Conservation (phyloP, 2,113 vertebrate genomes). For the Dasyornis broadbenti region DNA sequence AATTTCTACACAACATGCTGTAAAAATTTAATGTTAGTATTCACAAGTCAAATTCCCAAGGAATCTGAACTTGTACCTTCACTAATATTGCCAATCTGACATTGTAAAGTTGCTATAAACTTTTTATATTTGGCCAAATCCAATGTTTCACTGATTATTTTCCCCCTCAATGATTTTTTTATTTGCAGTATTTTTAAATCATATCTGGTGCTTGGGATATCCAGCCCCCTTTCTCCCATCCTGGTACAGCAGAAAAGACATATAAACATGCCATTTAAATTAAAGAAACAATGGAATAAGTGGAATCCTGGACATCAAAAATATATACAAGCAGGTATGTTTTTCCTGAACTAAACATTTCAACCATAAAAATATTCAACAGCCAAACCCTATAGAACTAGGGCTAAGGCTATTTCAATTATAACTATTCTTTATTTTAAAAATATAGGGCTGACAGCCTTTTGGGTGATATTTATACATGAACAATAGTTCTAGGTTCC, state of each 20-base stretch:
- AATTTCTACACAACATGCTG: slow-evolving; percentile 62
- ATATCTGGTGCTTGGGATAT: slow-evolving; percentile 71
- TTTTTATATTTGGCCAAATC: slow-evolving; percentile 35
- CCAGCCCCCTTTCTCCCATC: slow-evolving; percentile 69
- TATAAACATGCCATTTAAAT: slow-evolving; percentile 76
- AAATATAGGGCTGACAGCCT: slow-evolving; percentile 85
- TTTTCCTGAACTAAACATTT: slow-evolving; percentile 77
- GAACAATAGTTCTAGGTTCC: slow-evolving; percentile 73
- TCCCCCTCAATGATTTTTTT: not conserved
- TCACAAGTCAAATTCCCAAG: slow-evolving; percentile 50
- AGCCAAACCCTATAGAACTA: slow-evolving; percentile 85
- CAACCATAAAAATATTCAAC: slow-evolving; percentile 83
- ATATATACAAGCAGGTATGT: slow-evolving; percentile 80
- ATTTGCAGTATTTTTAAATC: slow-evolving; percentile 47
- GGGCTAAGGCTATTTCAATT: slow-evolving; percentile 77
- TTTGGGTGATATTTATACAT: slow-evolving; percentile 78
- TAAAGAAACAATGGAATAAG: slow-evolving; percentile 70
- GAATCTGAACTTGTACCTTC: slow-evolving; percentile 36
- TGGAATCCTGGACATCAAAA: slow-evolving; percentile 73
- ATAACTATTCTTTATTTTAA: slow-evolving; percentile 81
- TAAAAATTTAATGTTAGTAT: slow-evolving; percentile 56
- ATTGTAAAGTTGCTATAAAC: slow-evolving; percentile 36
- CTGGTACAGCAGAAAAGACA: slow-evolving; percentile 77
- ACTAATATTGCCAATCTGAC: slow-evolving; percentile 36
- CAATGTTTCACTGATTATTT: slow-evolving; percentile 26